Percentiles rank a stretch among this genome's conserved stretches.
Conservation (phyloP, 2,888 invertebrate genomes). For the Sarcophaga carnaria region DNA sequence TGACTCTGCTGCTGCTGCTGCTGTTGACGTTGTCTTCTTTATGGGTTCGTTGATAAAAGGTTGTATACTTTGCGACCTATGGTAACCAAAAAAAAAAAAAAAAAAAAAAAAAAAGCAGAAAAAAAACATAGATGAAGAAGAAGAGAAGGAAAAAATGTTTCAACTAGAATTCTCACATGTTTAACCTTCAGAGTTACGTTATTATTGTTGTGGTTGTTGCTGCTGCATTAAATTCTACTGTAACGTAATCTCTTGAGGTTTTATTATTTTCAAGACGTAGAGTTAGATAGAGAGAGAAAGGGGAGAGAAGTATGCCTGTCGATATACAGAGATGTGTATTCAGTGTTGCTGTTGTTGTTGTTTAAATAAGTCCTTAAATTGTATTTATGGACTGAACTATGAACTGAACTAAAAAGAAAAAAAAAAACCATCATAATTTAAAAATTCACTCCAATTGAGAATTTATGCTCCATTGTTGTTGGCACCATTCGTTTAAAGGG, state of each 20-base stretch:
- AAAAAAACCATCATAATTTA: too few species aligned
- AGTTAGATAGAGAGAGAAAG: neutral
- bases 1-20: slow-evolving; percentile 65
- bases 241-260: slow-evolving; percentile 68
- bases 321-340: slow-evolving; percentile 18
- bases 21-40: slow-evolving; percentile 3
- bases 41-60: slow-evolving; percentile 56
- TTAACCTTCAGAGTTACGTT: slow-evolving; percentile 68
- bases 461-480: too few species aligned
- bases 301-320: neutral
- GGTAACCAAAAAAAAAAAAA: slow-evolving; percentile 52
- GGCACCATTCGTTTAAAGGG: too few species aligned
- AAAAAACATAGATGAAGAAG: too few species aligned
- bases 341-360: slow-evolving; percentile 8
- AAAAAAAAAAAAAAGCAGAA: neutral
- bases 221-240: slow-evolving; percentile 40
- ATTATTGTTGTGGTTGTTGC: slow-evolving; percentile 15
- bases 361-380: slow-evolving; percentile 38
- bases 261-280: slow-evolving; percentile 13
- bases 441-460: too few species aligned
- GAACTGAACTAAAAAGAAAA: slow-evolving; percentile 18
- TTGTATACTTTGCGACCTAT: slow-evolving; percentile 66
- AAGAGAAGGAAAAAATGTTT: slow-evolving; percentile 30
- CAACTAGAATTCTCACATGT: slow-evolving; percentile 68
- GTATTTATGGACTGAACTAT: slow-evolving; percentile 19